Evolutionary conservation across 2,113 vertebrate genomes (phyloP), one percentile per base, ranked within the genome.

Genomic region (Ascaphus truei): DNA sequence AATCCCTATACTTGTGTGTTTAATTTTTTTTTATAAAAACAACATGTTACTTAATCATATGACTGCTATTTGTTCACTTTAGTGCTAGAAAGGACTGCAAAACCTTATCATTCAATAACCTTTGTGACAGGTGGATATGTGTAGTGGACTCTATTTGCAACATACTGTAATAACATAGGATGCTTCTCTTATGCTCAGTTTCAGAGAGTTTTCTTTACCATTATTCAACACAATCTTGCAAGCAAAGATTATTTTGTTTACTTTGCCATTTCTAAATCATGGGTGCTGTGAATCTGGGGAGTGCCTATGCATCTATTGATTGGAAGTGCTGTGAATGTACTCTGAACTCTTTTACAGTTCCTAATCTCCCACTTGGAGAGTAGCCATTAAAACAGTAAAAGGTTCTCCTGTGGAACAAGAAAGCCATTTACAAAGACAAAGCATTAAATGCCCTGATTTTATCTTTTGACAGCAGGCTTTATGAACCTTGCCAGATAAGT

Each of bases 351-450:
- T 33, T 53, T 55, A 25, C 29, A 30, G 12, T 57, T 48, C 53
- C 43, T 68, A 68, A 68, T 58, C 65, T 31, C 31, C 33, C 29
- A 53, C 41, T 68, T 68, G 65, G 53, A 58, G 52, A 34, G 15
- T 30, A 13, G 65, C 65, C 65, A 68, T 15, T 29, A 57, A 29
- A 47, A 48, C 37, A 58, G 29, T 48, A 47, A 68, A 37, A 57
- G 53, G 26, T 57, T 58, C 22, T 29, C 50, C 29, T 33, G 26
- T 5, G 65, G 27, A 68, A 68, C 52, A 68, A 34, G 41, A 68
- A 47, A 48, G 18, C 65, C 53, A 58, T 68, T 68, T 68, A 68
- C 29, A 58, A 41, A 65, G 36, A 58, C 65, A 68, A 47, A 68
- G 36, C 65, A 36, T 58, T 22, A 58, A 68, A 31, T 58, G 65